Evolutionary conservation across 2,113 vertebrate species (phyloP), one percentile per base, ranked within the genome.

Genomic region (Anoura caudifer): DNA sequence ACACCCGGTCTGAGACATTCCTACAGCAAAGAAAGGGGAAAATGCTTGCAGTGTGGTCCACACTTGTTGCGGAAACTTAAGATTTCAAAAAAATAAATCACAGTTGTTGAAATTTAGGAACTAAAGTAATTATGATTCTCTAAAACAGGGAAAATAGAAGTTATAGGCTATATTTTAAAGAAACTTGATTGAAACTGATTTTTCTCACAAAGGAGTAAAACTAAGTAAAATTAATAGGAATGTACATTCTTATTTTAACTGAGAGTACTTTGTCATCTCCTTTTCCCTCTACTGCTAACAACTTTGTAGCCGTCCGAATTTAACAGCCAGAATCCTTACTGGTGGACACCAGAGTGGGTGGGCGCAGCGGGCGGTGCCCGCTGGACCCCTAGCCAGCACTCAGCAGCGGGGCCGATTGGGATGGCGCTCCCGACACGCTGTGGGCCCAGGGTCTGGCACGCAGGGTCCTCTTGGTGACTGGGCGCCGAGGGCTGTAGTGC

Each of bases 321-420:
- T 14, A 38, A 24, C 5, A 31, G 43, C 87, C 28, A 8, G 0
- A 9, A 17, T 54, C 2, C 15, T 63, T 2, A 1, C 24, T 17
- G 52, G 31, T 43, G 28, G 59, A 11, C 3, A 11, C 24, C 3
- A 11, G 52, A 7, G 20, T 17, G 16, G 26, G 36, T 14, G 33
- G 59, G 59, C 59, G 4, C 10, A 28, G 59, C 24, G 28, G 54
- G 5, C 12, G 9, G 24, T 12, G 24, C 59, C 59, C 7, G 3
- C 59, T 26, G 11, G 59, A 10, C 24, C 59, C 59, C 24, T 4
- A 2, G 59, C 59, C 24, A 28, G 56, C 26, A 61, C 59, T 59
- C 59, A 12, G 59, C 11, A 12, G 20, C 59, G 1, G 59, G 59
- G 59, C 10, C 24, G 1, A 12, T 12, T 3, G 4, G 59, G 24